Evolutionary conservation across 2,113 vertebrate species (phyloP).

Genomic region (Anas platyrhynchos): DNA sequence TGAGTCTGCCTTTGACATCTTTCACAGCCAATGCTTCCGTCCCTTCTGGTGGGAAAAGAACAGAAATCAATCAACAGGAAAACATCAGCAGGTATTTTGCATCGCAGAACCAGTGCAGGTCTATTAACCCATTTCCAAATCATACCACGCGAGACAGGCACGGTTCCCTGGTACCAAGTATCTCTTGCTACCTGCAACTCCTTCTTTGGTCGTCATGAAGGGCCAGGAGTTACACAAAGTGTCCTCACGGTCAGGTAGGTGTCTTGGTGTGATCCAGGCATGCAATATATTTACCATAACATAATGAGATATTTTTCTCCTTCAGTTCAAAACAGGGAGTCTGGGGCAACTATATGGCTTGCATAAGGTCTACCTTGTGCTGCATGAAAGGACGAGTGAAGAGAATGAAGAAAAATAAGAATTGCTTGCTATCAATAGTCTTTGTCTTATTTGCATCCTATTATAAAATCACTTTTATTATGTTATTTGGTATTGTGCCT

Average conservation of each 20-base stretch:
- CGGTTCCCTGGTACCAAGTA: not conserved
- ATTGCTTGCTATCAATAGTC: not conserved
- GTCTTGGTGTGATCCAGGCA: not conserved
- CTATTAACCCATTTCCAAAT: not conserved
- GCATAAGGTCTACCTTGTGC: accelerated
- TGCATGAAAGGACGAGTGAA: not conserved
- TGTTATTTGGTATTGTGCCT: not conserved
- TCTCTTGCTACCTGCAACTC: not conserved
- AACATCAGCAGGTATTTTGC: not conserved
- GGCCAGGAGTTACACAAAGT: not conserved
- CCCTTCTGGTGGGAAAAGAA: not conserved
- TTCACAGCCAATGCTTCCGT: not conserved
- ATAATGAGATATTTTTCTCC: not conserved
- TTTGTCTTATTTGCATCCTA: not conserved
- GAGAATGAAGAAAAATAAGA: not conserved
- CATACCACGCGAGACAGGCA: not conserved
- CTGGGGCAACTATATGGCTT: not conserved
- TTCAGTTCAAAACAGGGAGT: not conserved
- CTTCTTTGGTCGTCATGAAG: not conserved
- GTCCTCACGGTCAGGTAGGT: not conserved
- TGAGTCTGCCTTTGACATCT: not conserved
- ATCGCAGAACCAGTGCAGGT: not conserved
- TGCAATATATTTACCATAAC: not conserved
- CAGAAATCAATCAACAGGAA: not conserved
- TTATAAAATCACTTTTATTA: not conserved